Evolutionary conservation across 2,888 invertebrate species (phyloP), one percentile per base, ranked within the genome.

Genomic region (Melipona beecheii): DNA sequence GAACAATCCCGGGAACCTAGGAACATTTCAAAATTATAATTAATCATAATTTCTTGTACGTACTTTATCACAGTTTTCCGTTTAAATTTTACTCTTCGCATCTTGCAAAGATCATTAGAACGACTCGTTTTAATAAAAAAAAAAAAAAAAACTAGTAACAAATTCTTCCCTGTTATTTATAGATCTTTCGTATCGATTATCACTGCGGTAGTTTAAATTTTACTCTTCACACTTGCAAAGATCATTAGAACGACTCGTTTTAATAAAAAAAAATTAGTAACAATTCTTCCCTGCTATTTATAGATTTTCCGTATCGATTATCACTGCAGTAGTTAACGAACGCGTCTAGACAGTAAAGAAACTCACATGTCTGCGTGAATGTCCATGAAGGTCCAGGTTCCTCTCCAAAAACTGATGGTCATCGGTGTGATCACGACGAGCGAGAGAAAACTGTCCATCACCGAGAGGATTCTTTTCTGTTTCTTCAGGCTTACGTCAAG

Each of bases 371-470:
- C 90, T 0, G 92, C 81, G 88, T 95, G 93, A 58, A 94, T 83
- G 78, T 95, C 95, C 94, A 96, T 94, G 71, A 95, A 91, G 52
- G 91, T 92, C 96, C 96, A 96, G 24, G 95, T 94, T 2, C 96
- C 96, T 74, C 95, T 92, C 96, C 96, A 96, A 86, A 95, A 95
- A 2, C 94, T 94, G 2, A 96, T 94, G 0, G 95, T 95, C 72
- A 95, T 91, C 1, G 96, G 96, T 5, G 95, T 94, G 17, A 96
- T 92, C 13, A 96, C 77, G 19, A 94, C 87, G 24, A 94, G 81
- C 0, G 95, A 93, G 6, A 96, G 86, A 17, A 95, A 72, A 17
- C 93, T 93, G 87, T 96, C 96, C 74, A 94, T 78, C 43, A 93
- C 83, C 60, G 93, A 91, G n/a, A 95, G 77, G 3, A 89, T 84